These are phyloP conservation scores for Drosophila parabipectinata DNA, from an alignment of 1,140 invertebrate species.

Conservation along the genomic window DNA sequence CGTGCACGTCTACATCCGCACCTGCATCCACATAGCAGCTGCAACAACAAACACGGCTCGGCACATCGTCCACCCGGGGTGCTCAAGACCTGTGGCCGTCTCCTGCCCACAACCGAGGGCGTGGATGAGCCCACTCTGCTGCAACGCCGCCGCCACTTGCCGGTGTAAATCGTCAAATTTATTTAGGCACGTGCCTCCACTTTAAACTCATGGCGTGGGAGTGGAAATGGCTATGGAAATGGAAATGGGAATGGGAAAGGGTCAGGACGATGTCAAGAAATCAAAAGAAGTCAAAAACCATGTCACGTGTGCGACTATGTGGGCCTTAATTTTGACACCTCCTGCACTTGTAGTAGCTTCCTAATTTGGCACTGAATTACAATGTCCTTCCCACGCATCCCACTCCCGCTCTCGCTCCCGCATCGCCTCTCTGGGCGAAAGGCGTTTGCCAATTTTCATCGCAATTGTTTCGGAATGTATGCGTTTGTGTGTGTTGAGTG, in stretches of 20 bases:
- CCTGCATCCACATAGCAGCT: constrained; percentile 2
- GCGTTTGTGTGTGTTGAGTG: constrained; percentile 7
- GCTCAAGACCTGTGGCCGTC: neutral
- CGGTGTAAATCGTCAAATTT: constrained; percentile 37
- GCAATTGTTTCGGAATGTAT: constrained; percentile 53
- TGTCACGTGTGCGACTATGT: constrained; percentile 60
- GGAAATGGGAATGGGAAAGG: neutral
- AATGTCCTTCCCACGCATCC: constrained; percentile 15
- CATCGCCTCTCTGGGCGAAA: constrained; percentile 15
- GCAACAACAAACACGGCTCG: constrained; percentile 1
- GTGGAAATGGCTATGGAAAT: neutral
- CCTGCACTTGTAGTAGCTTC: constrained; percentile 51
- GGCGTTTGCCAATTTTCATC: constrained; percentile 65
- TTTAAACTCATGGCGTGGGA: constrained; percentile 32
- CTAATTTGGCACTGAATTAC: constrained; percentile 68
- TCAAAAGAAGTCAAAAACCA: constrained; percentile 73
- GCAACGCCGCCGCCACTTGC: neutral
- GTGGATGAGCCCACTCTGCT: neutral
- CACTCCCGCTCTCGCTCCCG: neutral
- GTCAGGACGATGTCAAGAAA: constrained; percentile 34
- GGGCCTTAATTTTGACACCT: constrained; percentile 66
- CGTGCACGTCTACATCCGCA: constrained; percentile 12
- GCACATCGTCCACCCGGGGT: too few species aligned
- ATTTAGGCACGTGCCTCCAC: constrained; percentile 67
- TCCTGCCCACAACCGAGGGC: neutral